Evolutionary conservation across 1,140 invertebrate species (phyloP).

Genomic region (Liolophura sinensis): DNA sequence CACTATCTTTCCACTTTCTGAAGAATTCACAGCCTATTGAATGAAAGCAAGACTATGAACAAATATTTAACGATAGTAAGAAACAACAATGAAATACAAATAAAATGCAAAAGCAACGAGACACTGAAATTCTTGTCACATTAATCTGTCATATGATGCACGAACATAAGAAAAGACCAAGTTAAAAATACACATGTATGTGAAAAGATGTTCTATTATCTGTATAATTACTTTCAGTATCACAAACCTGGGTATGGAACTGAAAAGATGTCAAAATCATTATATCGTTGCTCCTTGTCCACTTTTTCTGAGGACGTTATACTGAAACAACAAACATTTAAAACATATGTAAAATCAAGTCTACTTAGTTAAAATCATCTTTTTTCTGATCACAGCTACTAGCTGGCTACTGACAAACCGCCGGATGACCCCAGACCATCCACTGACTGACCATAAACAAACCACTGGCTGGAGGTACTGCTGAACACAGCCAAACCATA

Average conservation of each 20-base stretch:
- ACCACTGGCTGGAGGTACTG: too few species aligned
- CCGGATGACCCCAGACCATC: too few species aligned
- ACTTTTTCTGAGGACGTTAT: constrained; percentile 85
- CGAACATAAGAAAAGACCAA: too few species aligned
- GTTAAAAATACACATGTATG: too few species aligned
- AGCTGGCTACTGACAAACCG: too few species aligned
- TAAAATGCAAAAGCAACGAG: too few species aligned
- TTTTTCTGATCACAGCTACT: too few species aligned
- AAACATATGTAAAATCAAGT: neutral
- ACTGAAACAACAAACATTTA: constrained; percentile 31
- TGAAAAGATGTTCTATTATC: constrained; percentile 4
- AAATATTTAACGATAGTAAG: neutral
- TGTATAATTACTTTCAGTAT: neutral
- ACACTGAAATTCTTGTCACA: too few species aligned
- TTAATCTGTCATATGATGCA: too few species aligned
- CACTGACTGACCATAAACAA: too few species aligned
- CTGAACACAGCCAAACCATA: too few species aligned
- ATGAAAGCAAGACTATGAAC: constrained; percentile 8
- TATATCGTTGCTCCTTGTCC: constrained; percentile 79
- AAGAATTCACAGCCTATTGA: constrained; percentile 77
- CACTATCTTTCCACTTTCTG: constrained; percentile 72
- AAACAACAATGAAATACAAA: neutral
- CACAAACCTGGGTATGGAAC: constrained; percentile 73
- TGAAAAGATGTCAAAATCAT: constrained; percentile 74
- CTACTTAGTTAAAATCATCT: neutral